Evolutionary conservation across 2,797 vertebrate genomes (phyloP), one percentile per base, ranked within the genome.

Genomic region (Microcaecilia unicolor): DNA sequence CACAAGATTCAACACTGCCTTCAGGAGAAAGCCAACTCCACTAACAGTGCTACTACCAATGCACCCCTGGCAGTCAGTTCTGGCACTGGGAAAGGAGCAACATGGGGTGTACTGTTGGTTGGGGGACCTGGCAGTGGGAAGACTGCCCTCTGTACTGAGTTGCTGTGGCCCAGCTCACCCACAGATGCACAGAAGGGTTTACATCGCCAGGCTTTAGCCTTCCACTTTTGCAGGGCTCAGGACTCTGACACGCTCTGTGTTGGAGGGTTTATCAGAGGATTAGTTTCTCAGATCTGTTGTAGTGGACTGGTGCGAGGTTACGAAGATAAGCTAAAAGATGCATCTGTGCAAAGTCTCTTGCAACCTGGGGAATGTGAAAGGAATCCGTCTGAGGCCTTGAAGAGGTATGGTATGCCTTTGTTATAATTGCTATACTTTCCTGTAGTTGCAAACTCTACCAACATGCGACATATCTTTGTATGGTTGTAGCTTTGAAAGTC

Each of bases 1-100:
- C 93, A 98, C 58, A 98, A 97, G 82, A 89, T 98, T 68, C 96
- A 97, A 80, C 95, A 97, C 44, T 99, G 95, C 80, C 89, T 99
- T 38, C 92, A 96, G 78, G 96, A 98, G 82, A 97, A 98, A 70
- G 79, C 65, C 22, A 88, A 67, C 83, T 71, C 68, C 63, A 72
- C 87, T 31, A 39, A 43, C 4, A 70, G 71, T n/a, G 61, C 72
- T 60, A 80, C 68, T 73, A 71, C 48, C 78, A 67, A 83, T 37
- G 68, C 69, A 32, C 54, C 61, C 55, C 71, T 66, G n/a, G 63
- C 47, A 26, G 52, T 25, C 8, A 81, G 60, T 42, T 61, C 76
- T 29, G 79, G 77, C 39, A 76, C 78, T 23, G 82, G 72, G 17
- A 89, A 86, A 59, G 79, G 82, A 15, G 57, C 72, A 38, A 74